phyloP scores from a whole-genome alignment of 2,113 vertebrate genomes.

The Scatophagus argus region DNA sequence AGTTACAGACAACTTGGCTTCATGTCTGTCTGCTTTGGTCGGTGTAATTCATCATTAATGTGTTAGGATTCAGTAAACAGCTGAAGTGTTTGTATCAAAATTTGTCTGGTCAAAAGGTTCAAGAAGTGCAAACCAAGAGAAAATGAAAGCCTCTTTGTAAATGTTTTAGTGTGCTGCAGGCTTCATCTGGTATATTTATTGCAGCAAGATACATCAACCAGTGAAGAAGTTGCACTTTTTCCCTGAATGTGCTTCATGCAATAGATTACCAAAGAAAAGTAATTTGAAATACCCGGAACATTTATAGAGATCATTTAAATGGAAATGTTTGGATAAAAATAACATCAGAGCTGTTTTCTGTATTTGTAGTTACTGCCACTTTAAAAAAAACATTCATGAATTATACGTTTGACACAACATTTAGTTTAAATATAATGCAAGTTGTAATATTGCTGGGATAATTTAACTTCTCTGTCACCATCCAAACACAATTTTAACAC shows the following conservation, averaged over 20 bases:
- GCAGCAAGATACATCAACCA: background rate
- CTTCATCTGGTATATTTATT: background rate
- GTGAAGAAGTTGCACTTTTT: background rate
- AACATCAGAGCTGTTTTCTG: background rate
- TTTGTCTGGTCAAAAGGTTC: background rate
- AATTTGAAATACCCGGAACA: background rate
- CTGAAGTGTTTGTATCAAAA: slow-evolving; percentile 25
- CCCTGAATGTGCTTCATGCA: background rate
- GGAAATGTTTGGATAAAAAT: background rate
- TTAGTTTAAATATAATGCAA: background rate
- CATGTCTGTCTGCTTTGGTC: slow-evolving; percentile 37
- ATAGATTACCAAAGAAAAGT: background rate
- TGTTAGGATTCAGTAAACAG: slow-evolving; percentile 41
- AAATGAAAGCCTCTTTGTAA: background rate
- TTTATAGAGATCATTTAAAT: background rate
- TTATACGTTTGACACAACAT: background rate
- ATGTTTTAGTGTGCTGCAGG: background rate
- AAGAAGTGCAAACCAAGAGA: background rate
- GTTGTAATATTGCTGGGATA: background rate
- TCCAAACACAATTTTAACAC: background rate
- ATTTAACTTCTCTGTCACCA: background rate
- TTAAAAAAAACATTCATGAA: background rate
- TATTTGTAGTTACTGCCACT: background rate
- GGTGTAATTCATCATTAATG: slow-evolving; percentile 71
- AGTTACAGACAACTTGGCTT: slow-evolving; percentile 67